Percentiles rank a stretch among this genome's conserved stretches.
Evolutionary conservation across 2,888 invertebrate species (phyloP).

Genomic region (Nymphalis polychloros): DNA sequence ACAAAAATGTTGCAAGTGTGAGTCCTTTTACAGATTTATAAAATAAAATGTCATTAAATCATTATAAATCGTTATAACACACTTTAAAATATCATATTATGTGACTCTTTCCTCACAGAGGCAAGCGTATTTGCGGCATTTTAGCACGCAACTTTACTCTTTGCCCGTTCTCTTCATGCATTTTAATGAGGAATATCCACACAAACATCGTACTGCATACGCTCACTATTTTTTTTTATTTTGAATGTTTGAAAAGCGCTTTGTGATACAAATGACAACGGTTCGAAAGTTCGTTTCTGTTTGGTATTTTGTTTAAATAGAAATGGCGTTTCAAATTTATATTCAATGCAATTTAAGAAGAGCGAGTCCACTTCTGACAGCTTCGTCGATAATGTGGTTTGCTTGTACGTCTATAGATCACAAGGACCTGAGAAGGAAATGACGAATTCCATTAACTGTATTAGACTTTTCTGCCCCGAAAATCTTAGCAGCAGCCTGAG

Average conservation of each 20-base stretch:
- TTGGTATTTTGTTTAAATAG: slow-evolving; percentile 32
- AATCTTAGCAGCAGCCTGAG: no score
- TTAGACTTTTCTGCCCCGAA: no score
- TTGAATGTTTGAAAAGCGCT: slow-evolving; percentile 36
- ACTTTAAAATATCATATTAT: slow-evolving; percentile 6
- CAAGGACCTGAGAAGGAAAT: no score
- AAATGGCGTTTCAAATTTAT: slow-evolving; percentile 23
- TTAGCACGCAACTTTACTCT: slow-evolving; percentile 39
- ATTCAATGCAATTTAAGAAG: not conserved
- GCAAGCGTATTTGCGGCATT: slow-evolving; percentile 36
- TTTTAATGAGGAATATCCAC: slow-evolving; percentile 64
- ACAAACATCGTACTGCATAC: slow-evolving; percentile 39
- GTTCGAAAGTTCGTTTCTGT: slow-evolving; percentile 31
- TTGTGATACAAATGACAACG: slow-evolving; percentile 38
- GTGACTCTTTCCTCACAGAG: slow-evolving; percentile 28
- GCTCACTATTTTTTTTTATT: slow-evolving; percentile 38
- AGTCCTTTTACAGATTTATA: no score
- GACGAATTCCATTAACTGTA: no score
- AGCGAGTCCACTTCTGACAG: not conserved
- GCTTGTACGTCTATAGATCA: no score
- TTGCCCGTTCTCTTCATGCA: slow-evolving; percentile 60
- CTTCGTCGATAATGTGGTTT: no score
- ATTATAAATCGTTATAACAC: no score
- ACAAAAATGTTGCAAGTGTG: no score
- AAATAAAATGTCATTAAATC: no score